Evolutionary conservation across 2,888 invertebrate species (phyloP).

Genomic region (Ormia ochracea): DNA sequence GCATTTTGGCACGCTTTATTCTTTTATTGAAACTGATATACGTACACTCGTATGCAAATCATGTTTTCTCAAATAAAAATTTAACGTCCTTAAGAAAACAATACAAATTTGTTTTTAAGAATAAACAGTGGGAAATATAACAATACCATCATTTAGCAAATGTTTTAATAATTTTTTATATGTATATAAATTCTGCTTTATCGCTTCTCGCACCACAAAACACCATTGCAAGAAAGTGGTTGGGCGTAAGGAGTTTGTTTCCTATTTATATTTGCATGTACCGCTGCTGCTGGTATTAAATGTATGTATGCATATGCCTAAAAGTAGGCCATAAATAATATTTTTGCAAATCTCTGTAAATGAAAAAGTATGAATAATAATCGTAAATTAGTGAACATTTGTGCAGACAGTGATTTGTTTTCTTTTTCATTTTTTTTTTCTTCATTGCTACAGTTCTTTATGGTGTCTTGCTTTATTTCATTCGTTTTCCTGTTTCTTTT

Average conservation of each 20-base stretch:
- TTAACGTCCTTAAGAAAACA: conserved; percentile 39
- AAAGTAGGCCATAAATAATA: conserved; percentile 61
- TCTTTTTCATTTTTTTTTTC: not conserved
- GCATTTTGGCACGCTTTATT: conserved; percentile 49
- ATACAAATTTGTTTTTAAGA: conserved; percentile 46
- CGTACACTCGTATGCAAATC: conserved; percentile 54
- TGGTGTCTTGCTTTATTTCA: conserved; percentile 24
- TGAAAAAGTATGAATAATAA: conserved; percentile 56
- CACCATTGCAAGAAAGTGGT: not conserved
- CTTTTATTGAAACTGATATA: conserved; percentile 52
- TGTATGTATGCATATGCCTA: conserved; percentile 48
- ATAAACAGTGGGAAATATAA: not conserved
- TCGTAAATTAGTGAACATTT: conserved; percentile 61
- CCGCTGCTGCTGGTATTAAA: not conserved
- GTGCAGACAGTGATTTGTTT: conserved; percentile 61
- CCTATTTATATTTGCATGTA: not conserved
- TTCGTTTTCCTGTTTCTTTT: conserved; percentile 42
- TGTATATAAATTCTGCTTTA: conserved; percentile 24
- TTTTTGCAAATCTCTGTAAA: conserved; percentile 53
- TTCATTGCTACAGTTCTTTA: not conserved
- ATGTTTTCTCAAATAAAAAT: conserved; percentile 23
- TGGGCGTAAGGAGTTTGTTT: not conserved
- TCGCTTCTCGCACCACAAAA: conserved; percentile 6
- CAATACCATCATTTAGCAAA: conserved; percentile 27
- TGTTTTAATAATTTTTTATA: conserved; percentile 34